Conservation (phyloP, 1,140 invertebrate species). For the Drosophila quadrilineata region DNA sequence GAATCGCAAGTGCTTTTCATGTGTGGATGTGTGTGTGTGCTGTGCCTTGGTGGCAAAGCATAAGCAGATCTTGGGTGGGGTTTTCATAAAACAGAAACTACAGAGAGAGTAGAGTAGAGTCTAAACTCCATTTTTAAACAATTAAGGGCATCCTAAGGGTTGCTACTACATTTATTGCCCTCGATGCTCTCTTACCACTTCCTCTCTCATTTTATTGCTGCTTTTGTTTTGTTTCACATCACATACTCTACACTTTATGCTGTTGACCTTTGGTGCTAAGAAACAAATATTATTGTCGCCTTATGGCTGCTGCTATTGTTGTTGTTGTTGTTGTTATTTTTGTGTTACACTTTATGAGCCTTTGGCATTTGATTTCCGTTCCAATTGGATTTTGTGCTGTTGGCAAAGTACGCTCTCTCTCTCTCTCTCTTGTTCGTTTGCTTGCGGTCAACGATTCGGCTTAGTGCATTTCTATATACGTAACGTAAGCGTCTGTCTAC, state of each 20-base stretch:
- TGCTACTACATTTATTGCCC: slow-evolving; percentile 21
- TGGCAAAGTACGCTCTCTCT: too few relatives aligned
- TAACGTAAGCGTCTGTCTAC: neutral
- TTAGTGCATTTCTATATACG: slow-evolving; percentile 46
- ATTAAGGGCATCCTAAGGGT: slow-evolving; percentile 53
- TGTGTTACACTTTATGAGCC: neutral
- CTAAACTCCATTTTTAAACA: slow-evolving; percentile 63
- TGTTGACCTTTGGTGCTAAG: slow-evolving; percentile 36
- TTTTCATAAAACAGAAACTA: neutral
- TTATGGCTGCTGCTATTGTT: slow-evolving; percentile 14
- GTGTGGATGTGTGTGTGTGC: neutral
- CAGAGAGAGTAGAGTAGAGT: slow-evolving; percentile 16
- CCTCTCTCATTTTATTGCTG: slow-evolving; percentile 25
- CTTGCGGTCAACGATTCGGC: slow-evolving; percentile 45
- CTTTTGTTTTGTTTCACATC: slow-evolving; percentile 16
- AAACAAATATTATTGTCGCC: slow-evolving; percentile 32
- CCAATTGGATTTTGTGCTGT: slow-evolving; percentile 49
- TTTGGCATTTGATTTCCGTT: slow-evolving; percentile 46
- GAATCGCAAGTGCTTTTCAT: slow-evolving; percentile 53
- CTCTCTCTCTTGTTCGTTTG: too few relatives aligned
- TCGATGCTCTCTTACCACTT: slow-evolving; percentile 25
- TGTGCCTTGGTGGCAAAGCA: slow-evolving; percentile 37
- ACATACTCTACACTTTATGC: slow-evolving; percentile 18
- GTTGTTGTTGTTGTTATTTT: neutral
- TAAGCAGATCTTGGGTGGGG: slow-evolving; percentile 39